Evolutionary conservation across 1,140 invertebrate species (phyloP).

Genomic region (Heliconius melpomene): DNA sequence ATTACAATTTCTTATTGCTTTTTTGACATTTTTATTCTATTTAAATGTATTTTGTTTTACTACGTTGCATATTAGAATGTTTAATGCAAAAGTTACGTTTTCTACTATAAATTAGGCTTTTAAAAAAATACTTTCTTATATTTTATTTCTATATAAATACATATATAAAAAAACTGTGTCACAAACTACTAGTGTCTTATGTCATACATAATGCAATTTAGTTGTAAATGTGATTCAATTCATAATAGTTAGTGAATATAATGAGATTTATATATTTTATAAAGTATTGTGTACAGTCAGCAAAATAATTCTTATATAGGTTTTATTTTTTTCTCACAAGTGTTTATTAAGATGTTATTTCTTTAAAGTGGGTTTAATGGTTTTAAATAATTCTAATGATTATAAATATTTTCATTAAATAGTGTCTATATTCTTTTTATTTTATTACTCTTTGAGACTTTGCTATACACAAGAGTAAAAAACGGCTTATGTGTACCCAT

Average conservation of each 20-base stretch:
- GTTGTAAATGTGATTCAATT: no score
- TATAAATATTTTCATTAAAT: no score
- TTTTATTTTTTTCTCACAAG: background rate
- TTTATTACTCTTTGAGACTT: background rate
- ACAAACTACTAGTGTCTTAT: slow-evolving; percentile 32
- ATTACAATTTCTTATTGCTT: slow-evolving; percentile 26
- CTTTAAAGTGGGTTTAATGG: no score
- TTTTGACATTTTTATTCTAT: slow-evolving; percentile 26
- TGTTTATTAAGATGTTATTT: no score
- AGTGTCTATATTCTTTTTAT: background rate
- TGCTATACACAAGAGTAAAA: background rate
- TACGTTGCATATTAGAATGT: background rate
- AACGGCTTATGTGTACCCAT: background rate
- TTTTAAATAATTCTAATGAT: no score
- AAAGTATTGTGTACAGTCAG: slow-evolving; percentile 8
- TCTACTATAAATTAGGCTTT: background rate
- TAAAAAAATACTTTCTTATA: background rate
- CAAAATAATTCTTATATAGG: background rate
- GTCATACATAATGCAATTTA: no score
- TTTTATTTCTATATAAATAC: background rate
- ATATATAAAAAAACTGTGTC: slow-evolving; percentile 11
- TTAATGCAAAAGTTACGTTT: background rate
- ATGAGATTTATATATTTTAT: slow-evolving; percentile 18
- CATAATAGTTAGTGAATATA: slow-evolving; percentile 9
- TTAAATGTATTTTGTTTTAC: background rate